These are phyloP conservation scores for Ellobius talpinus DNA, from an alignment of 2,113 vertebrate genomes.

Conservation along the genomic window DNA sequence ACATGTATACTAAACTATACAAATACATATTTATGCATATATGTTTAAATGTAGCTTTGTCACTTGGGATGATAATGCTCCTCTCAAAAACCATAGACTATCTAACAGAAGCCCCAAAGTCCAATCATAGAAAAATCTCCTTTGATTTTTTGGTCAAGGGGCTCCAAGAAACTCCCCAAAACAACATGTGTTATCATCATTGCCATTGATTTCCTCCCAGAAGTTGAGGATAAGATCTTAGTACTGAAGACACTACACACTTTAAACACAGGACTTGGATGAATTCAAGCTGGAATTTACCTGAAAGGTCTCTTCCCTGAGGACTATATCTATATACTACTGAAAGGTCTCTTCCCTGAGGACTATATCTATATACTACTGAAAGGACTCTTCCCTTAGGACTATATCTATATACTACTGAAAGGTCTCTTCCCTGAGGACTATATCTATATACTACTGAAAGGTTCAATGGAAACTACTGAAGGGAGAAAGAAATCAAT, in stretches of 20 bases:
- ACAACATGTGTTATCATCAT: not conserved
- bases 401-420: too few species aligned
- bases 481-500: not conserved
- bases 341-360: too few species aligned
- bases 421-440: not conserved
- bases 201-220: not conserved
- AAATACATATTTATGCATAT: not conserved
- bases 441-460: not conserved
- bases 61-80: not conserved
- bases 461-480: not conserved
- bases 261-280: not conserved
- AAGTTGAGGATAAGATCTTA: too few species aligned
- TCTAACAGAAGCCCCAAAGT: not conserved
- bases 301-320: not conserved
- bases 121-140: not conserved
- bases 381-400: not conserved
- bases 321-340: not conserved
- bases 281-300: not conserved
- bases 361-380: not conserved
- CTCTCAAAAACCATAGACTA: not conserved
- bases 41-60: not conserved
- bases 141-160: not conserved
- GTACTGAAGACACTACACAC: not conserved
- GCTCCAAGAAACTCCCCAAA: not conserved
- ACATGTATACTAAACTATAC: not conserved